These are phyloP conservation scores for Crotalus horridus DNA, from an alignment of 2,113 vertebrate genomes.

Conservation along the genomic window DNA sequence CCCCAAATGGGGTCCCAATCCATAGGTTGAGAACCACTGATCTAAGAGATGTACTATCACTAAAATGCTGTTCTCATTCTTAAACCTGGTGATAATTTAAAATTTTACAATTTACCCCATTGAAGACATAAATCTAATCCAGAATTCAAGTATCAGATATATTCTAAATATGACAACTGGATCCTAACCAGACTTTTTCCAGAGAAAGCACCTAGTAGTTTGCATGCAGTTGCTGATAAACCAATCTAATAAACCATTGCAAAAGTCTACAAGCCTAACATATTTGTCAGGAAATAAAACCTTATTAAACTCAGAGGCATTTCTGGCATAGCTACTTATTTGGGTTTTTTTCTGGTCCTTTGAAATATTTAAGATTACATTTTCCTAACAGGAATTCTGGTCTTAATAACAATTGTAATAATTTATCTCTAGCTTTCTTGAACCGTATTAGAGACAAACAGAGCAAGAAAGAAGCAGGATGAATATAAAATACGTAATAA, in stretches of 20 bases:
- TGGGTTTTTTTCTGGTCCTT: neutral
- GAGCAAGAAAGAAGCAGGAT: neutral
- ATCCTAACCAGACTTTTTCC: neutral
- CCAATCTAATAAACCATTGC: neutral
- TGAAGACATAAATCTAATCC: neutral
- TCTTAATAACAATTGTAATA: neutral
- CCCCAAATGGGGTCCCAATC: too few relatives aligned
- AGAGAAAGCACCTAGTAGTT: neutral
- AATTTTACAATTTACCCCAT: neutral
- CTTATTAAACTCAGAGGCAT: neutral
- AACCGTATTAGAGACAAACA: neutral
- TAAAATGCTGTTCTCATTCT: neutral
- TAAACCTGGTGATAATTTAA: neutral
- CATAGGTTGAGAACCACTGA: too few relatives aligned
- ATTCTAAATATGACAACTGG: neutral
- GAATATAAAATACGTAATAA: constrained; percentile 13
- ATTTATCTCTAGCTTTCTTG: neutral
- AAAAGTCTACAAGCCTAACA: neutral
- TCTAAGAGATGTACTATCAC: neutral
- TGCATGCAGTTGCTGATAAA: neutral
- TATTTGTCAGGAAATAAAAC: neutral
- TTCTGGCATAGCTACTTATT: neutral
- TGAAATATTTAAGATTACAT: neutral
- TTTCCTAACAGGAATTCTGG: neutral
- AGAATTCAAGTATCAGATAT: neutral